phyloP scores from a whole-genome alignment of 2,797 vertebrate species.

The Coracias cyanogaster region DNA sequence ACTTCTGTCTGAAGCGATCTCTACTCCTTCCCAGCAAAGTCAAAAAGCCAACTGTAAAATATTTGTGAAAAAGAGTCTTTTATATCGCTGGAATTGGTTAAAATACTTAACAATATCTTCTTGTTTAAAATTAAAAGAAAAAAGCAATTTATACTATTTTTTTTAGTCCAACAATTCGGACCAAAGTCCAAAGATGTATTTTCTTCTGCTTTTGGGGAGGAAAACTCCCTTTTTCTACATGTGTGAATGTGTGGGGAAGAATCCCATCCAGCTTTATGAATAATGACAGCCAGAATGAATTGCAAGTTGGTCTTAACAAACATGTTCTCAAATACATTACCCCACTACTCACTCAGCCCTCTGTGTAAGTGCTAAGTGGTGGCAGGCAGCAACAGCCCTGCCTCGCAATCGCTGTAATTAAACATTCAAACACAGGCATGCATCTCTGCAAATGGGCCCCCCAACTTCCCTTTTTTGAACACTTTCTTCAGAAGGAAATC shows the following conservation, averaged over 20 bases:
- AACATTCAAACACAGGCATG: conserved; percentile 68
- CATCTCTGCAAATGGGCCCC: conserved; percentile 62
- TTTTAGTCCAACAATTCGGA: background rate
- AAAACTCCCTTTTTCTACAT: background rate
- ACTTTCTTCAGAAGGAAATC: conserved; percentile 76
- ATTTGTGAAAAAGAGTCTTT: background rate
- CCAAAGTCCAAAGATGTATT: background rate
- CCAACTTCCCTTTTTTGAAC: conserved; percentile 62
- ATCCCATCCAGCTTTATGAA: conserved; percentile 32
- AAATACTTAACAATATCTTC: background rate
- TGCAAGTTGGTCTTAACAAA: conserved; percentile 66
- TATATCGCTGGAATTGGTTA: background rate
- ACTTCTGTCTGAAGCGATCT: background rate
- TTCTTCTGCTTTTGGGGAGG: background rate
- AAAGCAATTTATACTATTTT: too few species aligned
- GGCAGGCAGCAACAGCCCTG: conserved; percentile 58
- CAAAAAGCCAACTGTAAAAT: background rate
- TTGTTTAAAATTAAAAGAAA: background rate
- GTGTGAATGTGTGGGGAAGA: background rate
- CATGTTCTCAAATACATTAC: conserved; percentile 57
- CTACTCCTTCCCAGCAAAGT: background rate
- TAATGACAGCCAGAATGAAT: conserved; percentile 59
- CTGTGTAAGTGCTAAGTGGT: conserved; percentile 62
- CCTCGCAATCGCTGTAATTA: conserved; percentile 65
- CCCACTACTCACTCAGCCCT: conserved; percentile 44